Evolutionary conservation across 1,140 invertebrate species (phyloP), one percentile per base, ranked within the genome.

Genomic region (Brachionus rotundiformis): DNA sequence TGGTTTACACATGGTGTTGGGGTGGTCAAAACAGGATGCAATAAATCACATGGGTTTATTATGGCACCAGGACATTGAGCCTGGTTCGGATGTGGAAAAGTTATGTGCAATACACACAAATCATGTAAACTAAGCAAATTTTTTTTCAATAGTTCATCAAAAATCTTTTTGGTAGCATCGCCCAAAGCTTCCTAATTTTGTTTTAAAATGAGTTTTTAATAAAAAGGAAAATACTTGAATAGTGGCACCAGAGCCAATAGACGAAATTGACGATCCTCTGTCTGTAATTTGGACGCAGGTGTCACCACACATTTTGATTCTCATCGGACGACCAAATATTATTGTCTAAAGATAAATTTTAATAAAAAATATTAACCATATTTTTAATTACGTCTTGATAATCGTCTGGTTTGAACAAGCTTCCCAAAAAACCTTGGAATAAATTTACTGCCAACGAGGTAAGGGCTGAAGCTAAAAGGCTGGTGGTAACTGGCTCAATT

Each of bases 1-100:
- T 44, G 39, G 36, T 82, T 61, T 7, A 73, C 29, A 75, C 81
- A 82, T 29, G 79, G 54, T 27, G 79, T 31, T 65, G 11, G 36
- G 11, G 61, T 33, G 2, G 63, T 49, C 29, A 73, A 2, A 41
- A 82, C 44, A 16, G 79, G 79, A 41, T 81, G 54, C n/a, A 44
- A 31, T n/a, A 82, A 29, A 59, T 82, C 81, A 41, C 81, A 82
- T 41, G 81, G 19, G 23, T 71, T 49, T 8, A 82, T 71, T 33
- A 29, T n/a, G 4, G 25, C 54, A 47, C 81, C 81, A 2, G 81
- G 63, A 39, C 81, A 82, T 19, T 33, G 13, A 39, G 31, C 27
- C 27, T 71, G 31, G 31, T 82, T 59, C 1, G 81, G 81, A 75
- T 82, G 81, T 16, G 81, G 63, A 36, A 82, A 75, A 82, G 25